Evolutionary conservation across 2,888 invertebrate genomes (phyloP).

Genomic region (Caenorhabditis doughertyi): DNA sequence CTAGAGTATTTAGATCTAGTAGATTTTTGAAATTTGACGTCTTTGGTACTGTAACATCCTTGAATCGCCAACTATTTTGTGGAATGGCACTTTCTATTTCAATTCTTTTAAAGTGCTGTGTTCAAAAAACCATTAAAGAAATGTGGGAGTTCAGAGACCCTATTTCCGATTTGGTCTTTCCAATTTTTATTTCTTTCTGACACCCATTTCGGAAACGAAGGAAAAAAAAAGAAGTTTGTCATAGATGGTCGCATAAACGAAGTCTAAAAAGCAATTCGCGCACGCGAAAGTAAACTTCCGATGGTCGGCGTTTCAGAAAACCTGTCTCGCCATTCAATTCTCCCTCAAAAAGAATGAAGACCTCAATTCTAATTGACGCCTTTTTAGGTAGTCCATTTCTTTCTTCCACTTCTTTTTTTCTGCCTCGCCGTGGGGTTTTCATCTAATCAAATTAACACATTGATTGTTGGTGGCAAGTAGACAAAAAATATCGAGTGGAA

Average conservation of each 20-base stretch:
- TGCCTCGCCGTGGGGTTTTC: background rate
- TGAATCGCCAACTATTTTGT: background rate
- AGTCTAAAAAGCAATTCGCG: slow-evolving; percentile 45
- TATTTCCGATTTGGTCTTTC: background rate
- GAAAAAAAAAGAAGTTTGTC: slow-evolving; percentile 22
- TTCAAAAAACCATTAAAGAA: slow-evolving; percentile 13
- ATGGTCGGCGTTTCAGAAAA: slow-evolving; percentile 51
- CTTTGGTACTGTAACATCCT: background rate
- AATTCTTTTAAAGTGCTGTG: background rate
- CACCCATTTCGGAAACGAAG: slow-evolving; percentile 27
- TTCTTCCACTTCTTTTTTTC: background rate
- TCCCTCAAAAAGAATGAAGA: slow-evolving; percentile 13
- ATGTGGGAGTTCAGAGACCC: background rate
- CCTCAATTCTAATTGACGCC: slow-evolving; percentile 47
- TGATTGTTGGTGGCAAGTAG: slow-evolving; percentile 6
- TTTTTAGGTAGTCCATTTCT: slow-evolving; percentile 21
- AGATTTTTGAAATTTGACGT: background rate
- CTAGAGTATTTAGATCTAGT: background rate
- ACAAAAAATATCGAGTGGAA: background rate
- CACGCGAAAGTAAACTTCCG: slow-evolving; percentile 59
- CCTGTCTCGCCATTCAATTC: slow-evolving; percentile 42
- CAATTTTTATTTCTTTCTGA: slow-evolving; percentile 18
- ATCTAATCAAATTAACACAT: slow-evolving; percentile 45
- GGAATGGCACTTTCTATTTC: background rate
- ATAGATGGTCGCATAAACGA: slow-evolving; percentile 43